Evolutionary conservation across 2,888 invertebrate genomes (phyloP), one percentile per base, ranked within the genome.

Genomic region (Drosophila phalerata): DNA sequence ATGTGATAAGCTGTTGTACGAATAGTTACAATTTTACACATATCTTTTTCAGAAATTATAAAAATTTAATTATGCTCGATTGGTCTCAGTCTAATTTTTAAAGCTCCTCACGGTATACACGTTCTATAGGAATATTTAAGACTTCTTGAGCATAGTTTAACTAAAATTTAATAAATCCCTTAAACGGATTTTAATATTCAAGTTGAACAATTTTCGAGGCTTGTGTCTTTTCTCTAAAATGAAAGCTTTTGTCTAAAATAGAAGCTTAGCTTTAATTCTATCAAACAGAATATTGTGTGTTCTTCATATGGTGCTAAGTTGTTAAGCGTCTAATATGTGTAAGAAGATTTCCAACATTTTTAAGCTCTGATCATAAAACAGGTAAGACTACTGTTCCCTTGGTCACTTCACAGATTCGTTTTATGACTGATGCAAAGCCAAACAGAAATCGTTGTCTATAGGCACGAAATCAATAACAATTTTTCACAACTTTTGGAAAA

Each of bases 391-490:
- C 73, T 76, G 75, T 76, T 43, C 42, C 25, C 40, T 42, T 38
- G 66, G 17, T 57, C 56, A 42, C 5, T 55, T 43, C 55, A 62
- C 58, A 53, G 56, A 48, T 67, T 15, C 22, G 17, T 47, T 77
- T 76, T 75, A 75, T 63, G 77, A 60, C 55, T 32, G 17, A 55
- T 34, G 58, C 22, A 19, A 28, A 61, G 67, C 45, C 47, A 47
- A 60, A 75, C 55, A 56, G 52, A 51, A 48, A 48, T 49, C 48
- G 49, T 76, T 76, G 56, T 72, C 52, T 47, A 60, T 67, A 52
- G 58, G 51, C 77, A 72, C 51, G 66, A 79, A 87, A 85, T 87
- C 85, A 83, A 83, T 84, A 87, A 79, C 69, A 79, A 85, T 85
- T 87, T 84, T 88, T 84, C 84, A 84, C 88, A 83, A 73, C 68